Base-by-base conservation (phyloP, 2,113 vertebrate genomes). In the Rhipidura dahli region DNA sequence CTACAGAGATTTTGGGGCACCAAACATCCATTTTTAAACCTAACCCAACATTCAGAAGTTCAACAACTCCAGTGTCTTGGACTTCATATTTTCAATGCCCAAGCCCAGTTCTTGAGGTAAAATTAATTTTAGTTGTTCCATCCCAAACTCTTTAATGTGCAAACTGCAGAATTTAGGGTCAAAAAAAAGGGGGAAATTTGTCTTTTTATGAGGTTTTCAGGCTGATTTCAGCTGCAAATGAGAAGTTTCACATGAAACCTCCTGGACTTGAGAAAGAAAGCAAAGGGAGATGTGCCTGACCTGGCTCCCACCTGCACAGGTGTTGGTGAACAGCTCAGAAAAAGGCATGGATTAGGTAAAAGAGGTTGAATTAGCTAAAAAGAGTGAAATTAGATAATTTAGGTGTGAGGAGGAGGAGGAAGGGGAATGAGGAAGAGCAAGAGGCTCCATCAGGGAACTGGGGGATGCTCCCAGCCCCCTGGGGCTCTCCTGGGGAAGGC, bases 41-140 rank as follows among this genome's bases (percentile, higher is more conserved):
- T 8, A 63, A 35, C 6, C 31, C 24, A 27, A 51, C 10, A 27
- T 40, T 13, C 26, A 9, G 2, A 57, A 88, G 56, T 33, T 37
- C 15, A 39, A 24, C 2, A 51, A 83, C 10, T 3, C 18, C 51
- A 18, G 4, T 1, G 5, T 3, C 40, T 42, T 8, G 39, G 35
- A 15, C 4, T 54, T 5, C 13, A 2, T 7, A 0, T 49, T 53
- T 44, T 4, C 54, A 42, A 5, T 0, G 20, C 9, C 6, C 18
- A 24, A 77, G 5, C 2, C 0, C 22, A 15, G 17, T 27, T 83
- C 44, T 19, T 16, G 5, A 45, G 11, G 22, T 4, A 15, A 50
- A 35, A 31, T 3, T 23, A 1, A 17, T 10, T 37, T 22, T 1
- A 42, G 9, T 3, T 21, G 23, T 21, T 50, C 18, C 69, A 22